Base-by-base conservation (phyloP, 2,113 vertebrate genomes). In the Tragelaphus scriptus region DNA sequence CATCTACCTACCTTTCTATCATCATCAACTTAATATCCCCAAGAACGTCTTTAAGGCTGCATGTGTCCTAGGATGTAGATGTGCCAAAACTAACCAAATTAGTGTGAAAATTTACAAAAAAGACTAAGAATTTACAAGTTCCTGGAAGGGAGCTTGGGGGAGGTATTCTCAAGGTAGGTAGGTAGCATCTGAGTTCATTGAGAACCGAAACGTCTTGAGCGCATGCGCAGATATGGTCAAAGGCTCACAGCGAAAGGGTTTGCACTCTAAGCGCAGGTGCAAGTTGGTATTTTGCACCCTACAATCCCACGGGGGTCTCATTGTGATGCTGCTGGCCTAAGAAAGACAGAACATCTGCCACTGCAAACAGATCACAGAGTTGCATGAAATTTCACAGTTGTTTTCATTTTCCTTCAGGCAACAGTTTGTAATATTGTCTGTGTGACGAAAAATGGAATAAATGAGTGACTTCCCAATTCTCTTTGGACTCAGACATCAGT, bases 191-290 rank as follows among this genome's bases (percentile, higher is more conserved):
- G 23, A 49, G 53, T 30, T 36, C 6, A 2, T 21, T 4, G 25
- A 59, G 55, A 51, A 4, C 1, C 0, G 36, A 17, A 71, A 61
- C 0, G 0, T 19, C 81, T 7, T 0, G 1, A 49, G 63, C 30
- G 0, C 44, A 28, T 8, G 19, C 0, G 0, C 16, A 15, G 49
- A 2, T 3, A 3, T 5, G 10, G 19, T 14, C 0, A 7, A 12
- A 16, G 28, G 56, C 21, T 5, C 16, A 15, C 2, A 13, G 79
- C 2, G 5, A 44, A 40, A 77, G 25, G 32, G 1, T 61, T 17
- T 30, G 75, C 13, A 1, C 44, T 14, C 16, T 17, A 21, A 13
- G 32, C 12, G 0, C 15, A n/a, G 8, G n/a, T 36, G 13, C 47
- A 21, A n/a, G 61, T 32, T 3, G 10, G 17, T 32, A 26, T 11